Evolutionary conservation across 2,113 vertebrate genomes (phyloP).

Genomic region (Neotragus pygmaeus): DNA sequence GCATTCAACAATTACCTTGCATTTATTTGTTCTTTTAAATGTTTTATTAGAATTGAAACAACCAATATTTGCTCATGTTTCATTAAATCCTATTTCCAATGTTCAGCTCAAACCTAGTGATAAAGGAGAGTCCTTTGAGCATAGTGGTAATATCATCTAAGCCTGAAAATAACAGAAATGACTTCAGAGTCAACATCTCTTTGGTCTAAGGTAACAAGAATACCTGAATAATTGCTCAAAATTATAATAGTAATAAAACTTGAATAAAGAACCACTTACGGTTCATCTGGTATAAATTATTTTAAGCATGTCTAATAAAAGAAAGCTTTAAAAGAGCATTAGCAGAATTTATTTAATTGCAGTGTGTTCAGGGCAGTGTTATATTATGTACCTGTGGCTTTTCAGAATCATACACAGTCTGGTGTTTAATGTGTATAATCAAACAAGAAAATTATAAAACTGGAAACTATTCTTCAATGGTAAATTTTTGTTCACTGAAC

Average conservation of each 20-base stretch:
- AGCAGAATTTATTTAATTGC: constrained; percentile 79
- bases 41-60: constrained; percentile 74
- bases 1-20: no score
- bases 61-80: constrained; percentile 75
- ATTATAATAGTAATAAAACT: constrained; percentile 78
- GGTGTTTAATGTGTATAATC: constrained; percentile 71
- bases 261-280: constrained; percentile 77
- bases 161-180: constrained; percentile 77
- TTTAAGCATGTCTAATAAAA: constrained; percentile 71
- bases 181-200: constrained; percentile 78
- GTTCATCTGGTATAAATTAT: constrained; percentile 71
- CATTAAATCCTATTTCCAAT: constrained; percentile 79
- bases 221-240: constrained; percentile 75
- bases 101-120: constrained; percentile 73
- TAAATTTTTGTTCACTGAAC: constrained; percentile 83
- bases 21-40: no score
- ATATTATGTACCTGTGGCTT: constrained; percentile 79
- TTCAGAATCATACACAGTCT: constrained; percentile 67
- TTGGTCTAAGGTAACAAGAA: constrained; percentile 73
- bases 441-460: constrained; percentile 75
- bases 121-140: constrained; percentile 77
- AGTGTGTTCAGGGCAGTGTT: constrained; percentile 69
- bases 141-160: constrained; percentile 78
- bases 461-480: constrained; percentile 78
- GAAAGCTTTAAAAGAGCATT: constrained; percentile 74